Percentiles rank a stretch among this genome's conserved stretches.
Evolutionary conservation across 1,140 invertebrate species (phyloP).

Genomic region (Wasmannia auropunctata): DNA sequence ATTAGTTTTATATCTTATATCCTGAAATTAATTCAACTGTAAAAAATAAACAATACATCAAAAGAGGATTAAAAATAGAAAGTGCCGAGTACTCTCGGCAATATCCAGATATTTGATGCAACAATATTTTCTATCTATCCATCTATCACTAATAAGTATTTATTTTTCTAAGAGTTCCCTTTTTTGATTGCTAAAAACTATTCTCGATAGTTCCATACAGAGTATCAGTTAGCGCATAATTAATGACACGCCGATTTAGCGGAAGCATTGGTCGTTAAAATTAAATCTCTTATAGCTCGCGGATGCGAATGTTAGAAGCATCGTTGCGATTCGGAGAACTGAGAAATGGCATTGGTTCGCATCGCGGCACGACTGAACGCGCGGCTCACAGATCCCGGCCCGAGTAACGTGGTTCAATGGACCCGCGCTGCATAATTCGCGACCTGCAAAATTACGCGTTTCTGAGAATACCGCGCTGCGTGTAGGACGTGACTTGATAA

Average conservation of each 20-base stretch:
- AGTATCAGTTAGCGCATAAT: background rate
- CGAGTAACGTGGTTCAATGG: slow-evolving; percentile 37
- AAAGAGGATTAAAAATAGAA: background rate
- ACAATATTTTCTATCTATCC: background rate
- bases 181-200: background rate
- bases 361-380: background rate
- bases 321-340: background rate
- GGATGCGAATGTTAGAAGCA: background rate
- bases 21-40: background rate
- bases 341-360: slow-evolving; percentile 8
- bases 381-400: background rate
- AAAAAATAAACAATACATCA: background rate
- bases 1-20: background rate
- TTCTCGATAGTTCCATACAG: background rate
- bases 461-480: slow-evolving; percentile 35
- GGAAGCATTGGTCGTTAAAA: background rate
- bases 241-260: background rate
- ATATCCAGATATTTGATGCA: background rate
- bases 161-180: background rate
- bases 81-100: background rate
- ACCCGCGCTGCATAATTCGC: slow-evolving; percentile 46
- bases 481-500: slow-evolving; percentile 45
- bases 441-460: slow-evolving; percentile 48
- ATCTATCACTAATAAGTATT: background rate
- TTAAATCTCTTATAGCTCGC: background rate